Evolutionary conservation across 2,797 vertebrate genomes (phyloP), one percentile per base, ranked within the genome.

Genomic region (Cebuella pygmaea): DNA sequence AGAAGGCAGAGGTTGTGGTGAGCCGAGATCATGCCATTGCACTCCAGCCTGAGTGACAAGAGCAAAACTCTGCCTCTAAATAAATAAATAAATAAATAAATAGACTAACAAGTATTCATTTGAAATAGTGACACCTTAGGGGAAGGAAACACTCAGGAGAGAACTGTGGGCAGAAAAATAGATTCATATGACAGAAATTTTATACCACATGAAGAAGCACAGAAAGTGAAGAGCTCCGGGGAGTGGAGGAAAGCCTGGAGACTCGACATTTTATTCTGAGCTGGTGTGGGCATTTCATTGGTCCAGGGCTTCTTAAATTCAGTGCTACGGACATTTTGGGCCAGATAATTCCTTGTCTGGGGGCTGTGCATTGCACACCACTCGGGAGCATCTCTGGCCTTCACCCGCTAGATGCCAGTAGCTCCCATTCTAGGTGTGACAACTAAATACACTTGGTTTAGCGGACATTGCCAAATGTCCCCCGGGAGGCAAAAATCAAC

Each of bases 71-170:
- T 55, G 52, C 20, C 52, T 55, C 20, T 55, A 55, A 52, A 52
- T 20, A 52, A 20, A 55, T 52, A 52, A 17, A 52, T 55, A 55
- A 55, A 55, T 50, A 22, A 22, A 55, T 22, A 55, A 55, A 0
- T 70, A 86, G 55, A 83, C 14, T 14, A 48, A 70, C 26, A 79
- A 61, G n/a, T 22, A 36, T 27, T 52, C 61, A 57, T 93, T 39
- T 78, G 50, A 85, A 93, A 85, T 39, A 33, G 26, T 33, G 83
- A 48, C 24, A 70, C 26, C 26, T 72, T 41, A 90, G 0, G 48
- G 48, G 41, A 92, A 94, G 26, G 72, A 24, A 57, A 39, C 75
- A 55, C 83, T 70, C 41, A 84, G 70, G 27, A 82, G n/a, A 90
- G 50, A 87, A 41, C 1, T n/a, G 14, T 72, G 41, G 39, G 33